Percentiles rank a stretch among this genome's conserved stretches.
Conservation (phyloP, 2,797 vertebrate species). For the Rhinella marina region DNA sequence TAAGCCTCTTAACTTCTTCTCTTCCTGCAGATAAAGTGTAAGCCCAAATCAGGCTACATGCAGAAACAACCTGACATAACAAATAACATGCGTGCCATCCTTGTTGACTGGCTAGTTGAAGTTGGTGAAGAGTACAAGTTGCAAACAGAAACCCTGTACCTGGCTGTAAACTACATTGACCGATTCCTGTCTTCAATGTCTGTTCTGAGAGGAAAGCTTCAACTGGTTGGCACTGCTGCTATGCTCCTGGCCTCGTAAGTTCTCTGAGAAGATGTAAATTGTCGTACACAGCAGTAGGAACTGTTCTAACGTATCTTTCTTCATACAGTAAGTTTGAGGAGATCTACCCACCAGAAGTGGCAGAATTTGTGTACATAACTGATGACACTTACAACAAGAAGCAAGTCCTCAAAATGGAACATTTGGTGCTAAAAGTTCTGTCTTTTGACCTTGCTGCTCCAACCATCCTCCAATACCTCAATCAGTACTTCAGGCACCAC, state of each 20-base stretch:
- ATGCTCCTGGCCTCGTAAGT: slow-evolving; percentile 98
- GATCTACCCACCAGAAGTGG: slow-evolving; percentile 97
- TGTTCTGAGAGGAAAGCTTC: slow-evolving; percentile 94
- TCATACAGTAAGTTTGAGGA: slow-evolving; percentile 94
- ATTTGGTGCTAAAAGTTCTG: slow-evolving; percentile 95
- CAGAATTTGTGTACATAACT: slow-evolving; percentile 98
- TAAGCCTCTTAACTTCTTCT: background rate
- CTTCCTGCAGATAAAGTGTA: slow-evolving; percentile 83
- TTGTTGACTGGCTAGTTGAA: slow-evolving; percentile 98
- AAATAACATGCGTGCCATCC: slow-evolving; percentile 94
- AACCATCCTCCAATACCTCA: slow-evolving; percentile 95
- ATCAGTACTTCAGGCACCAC: slow-evolving; percentile 87
- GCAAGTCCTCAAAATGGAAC: slow-evolving; percentile 97
- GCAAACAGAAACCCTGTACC: slow-evolving; percentile 93
- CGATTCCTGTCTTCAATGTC: slow-evolving; percentile 98
- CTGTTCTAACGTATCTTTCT: slow-evolving; percentile 52
- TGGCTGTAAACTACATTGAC: slow-evolving; percentile 98
- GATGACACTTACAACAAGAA: slow-evolving; percentile 99
- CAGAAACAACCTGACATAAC: slow-evolving; percentile 98
- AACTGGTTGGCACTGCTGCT: slow-evolving; percentile 97
- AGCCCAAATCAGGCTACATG: slow-evolving; percentile 94
- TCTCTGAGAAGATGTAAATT: background rate
- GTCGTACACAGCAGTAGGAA: background rate
- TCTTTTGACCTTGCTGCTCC: slow-evolving; percentile 96
- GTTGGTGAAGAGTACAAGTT: slow-evolving; percentile 98